Evolutionary conservation across 1,140 invertebrate species (phyloP), one percentile per base, ranked within the genome.

Genomic region (Sminthurinus signatus): DNA sequence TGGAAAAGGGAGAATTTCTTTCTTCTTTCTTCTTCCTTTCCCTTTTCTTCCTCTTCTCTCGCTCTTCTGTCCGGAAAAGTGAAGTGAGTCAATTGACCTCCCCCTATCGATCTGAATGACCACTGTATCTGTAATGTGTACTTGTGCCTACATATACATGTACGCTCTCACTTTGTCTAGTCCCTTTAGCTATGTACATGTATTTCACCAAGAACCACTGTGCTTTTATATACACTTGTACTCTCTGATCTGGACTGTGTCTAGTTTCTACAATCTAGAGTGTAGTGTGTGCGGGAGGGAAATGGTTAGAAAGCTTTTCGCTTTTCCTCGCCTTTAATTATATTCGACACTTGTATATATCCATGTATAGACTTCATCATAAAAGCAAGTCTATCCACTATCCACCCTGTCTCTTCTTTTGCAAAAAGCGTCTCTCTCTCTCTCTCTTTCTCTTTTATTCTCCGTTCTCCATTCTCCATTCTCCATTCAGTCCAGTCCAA

Each of bases 41-140:
- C 54, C 27, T 44, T 58, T 65, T 46, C 64, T 44, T 61, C n/a
- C 51, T 60, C 46, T 52, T 55, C 52, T 54, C 58, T 48, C 59
- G 15, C 51, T 51, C 32, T 19, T 27, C 42, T 64, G 54, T 65
- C 32, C 58, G 42, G 58, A 39, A 60, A 42, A 62, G 65, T 63
- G 61, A 66, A 63, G 57, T 60, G 65, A 70, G 65, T 67, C 65
- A 67, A 70, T 67, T 70, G 69, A 70, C 69, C 69, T 70, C 69
- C 64, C 68, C 64, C 64, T 62, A 62, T 64, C 69, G 67, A 56
- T 65, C 57, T 67, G 57, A 67, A 62, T 70, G 68, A 66, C 60
- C 62, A 64, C 43, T n/a, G 27, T 12, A 36, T n/a, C n/a, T n/a
- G n/a, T n/a, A n/a, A n/a, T n/a, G n/a, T n/a, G n/a, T n/a, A n/a